Conservation (phyloP, 2,888 invertebrate species). For the Endomychus coccineus region DNA sequence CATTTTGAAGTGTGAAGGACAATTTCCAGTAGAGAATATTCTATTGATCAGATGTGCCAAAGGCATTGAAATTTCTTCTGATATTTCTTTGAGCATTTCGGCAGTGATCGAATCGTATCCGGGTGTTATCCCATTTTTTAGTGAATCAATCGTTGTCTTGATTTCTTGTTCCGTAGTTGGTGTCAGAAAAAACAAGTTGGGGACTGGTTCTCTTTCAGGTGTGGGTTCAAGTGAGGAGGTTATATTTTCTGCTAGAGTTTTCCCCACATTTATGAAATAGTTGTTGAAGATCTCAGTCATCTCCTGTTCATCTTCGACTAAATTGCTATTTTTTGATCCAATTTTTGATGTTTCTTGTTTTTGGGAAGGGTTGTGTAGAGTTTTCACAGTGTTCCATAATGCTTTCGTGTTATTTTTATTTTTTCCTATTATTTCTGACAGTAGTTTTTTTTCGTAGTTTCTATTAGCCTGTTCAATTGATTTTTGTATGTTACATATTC, state of each 20-base stretch:
- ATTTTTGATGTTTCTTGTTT: not conserved
- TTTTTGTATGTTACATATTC: not conserved
- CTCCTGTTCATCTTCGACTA: not conserved
- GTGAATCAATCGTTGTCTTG: not conserved
- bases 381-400: not conserved
- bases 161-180: conserved; percentile 1
- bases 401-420: not conserved
- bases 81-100: conserved; percentile 2
- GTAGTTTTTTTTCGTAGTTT: conserved; percentile 1
- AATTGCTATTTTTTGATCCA: not conserved
- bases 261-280: conserved; percentile 4
- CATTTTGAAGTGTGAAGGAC: conserved; percentile 1
- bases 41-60: conserved; percentile 3
- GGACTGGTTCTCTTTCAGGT: not conserved
- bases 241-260: conserved; percentile 1
- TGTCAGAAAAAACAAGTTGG: conserved; percentile 1
- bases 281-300: conserved; percentile 4
- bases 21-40: conserved; percentile 1
- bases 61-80: conserved; percentile 2
- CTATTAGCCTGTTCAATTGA: conserved; percentile 1
- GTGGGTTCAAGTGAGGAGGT: not conserved
- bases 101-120: conserved; percentile 1
- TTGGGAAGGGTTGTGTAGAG: too few relatives aligned
- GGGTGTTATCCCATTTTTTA: too few relatives aligned
- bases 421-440: not conserved